Percentiles rank a stretch among this genome's conserved stretches.
These are phyloP conservation scores for Teleogryllus occipitalis DNA, from an alignment of 1,140 invertebrate species.

Conservation along the genomic window DNA sequence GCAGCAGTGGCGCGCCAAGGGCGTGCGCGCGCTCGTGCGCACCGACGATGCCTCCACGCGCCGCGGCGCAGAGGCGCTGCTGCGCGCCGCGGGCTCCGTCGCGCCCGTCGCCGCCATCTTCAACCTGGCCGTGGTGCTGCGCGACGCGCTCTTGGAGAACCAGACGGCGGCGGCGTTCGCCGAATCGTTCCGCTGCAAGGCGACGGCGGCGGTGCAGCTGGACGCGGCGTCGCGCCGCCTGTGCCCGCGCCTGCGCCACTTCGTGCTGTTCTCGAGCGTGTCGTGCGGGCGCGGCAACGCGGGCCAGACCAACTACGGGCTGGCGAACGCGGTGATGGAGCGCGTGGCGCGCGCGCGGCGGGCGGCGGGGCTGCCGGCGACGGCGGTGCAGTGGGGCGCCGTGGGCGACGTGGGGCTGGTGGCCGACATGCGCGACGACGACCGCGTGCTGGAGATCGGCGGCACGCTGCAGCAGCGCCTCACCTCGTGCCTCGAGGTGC, in stretches of 20 bases:
- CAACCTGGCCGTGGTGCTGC: constrained; percentile 56
- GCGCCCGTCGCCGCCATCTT: constrained; percentile 68
- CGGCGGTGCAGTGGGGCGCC: constrained; percentile 39
- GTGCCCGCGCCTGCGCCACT: constrained; percentile 34
- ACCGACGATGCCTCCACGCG: constrained; percentile 39
- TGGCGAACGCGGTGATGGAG: constrained; percentile 29
- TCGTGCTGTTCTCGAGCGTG: constrained; percentile 29
- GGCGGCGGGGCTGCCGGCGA: constrained; percentile 22
- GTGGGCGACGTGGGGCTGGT: constrained; percentile 63
- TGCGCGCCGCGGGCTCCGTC: constrained; percentile 46
- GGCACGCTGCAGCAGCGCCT: constrained; percentile 53
- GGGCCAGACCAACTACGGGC: constrained; percentile 29
- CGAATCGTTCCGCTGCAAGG: too few species aligned
- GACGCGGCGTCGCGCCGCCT: too few species aligned
- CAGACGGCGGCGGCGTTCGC: too few species aligned
- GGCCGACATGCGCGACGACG: constrained; percentile 72
- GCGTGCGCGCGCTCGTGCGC: constrained; percentile 39
- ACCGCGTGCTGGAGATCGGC: constrained; percentile 50
- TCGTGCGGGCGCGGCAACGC: constrained; percentile 27
- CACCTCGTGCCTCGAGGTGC: neutral
- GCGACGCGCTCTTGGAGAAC: too few species aligned
- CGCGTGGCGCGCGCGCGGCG: constrained; percentile 26
- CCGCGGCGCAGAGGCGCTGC: constrained; percentile 45
- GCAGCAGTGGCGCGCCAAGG: constrained; percentile 39
- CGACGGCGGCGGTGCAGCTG: too few species aligned